Conservation (phyloP, 2,113 vertebrate genomes). For the Coreoperca whiteheadi region DNA sequence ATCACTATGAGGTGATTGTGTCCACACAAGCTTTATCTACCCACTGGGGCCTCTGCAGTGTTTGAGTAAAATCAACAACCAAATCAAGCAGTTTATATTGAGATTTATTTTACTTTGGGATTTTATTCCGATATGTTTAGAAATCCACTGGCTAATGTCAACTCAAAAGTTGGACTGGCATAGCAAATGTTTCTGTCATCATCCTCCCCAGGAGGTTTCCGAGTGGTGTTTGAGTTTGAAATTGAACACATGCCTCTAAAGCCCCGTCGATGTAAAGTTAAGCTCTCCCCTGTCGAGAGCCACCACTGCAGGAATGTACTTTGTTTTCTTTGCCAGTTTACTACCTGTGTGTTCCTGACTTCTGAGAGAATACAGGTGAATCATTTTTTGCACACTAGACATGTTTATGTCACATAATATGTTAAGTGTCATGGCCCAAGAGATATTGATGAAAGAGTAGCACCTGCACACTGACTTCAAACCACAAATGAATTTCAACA, state of each 20-base stretch:
- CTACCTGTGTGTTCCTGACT: slow-evolving; percentile 46
- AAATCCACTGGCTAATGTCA: slow-evolving; percentile 63
- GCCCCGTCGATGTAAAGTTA: slow-evolving; percentile 53
- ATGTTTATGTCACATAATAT: not conserved
- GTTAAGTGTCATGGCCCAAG: not conserved
- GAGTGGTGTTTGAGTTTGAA: slow-evolving; percentile 70
- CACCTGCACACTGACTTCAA: not conserved
- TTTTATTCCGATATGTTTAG: slow-evolving; percentile 74
- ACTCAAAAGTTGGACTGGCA: slow-evolving; percentile 35
- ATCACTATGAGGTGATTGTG: slow-evolving; percentile 39
- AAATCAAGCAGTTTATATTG: slow-evolving; percentile 68
- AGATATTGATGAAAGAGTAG: not conserved
- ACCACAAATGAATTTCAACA: not conserved
- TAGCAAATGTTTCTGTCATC: slow-evolving; percentile 60
- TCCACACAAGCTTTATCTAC: slow-evolving; percentile 41
- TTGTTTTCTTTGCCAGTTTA: slow-evolving; percentile 70
- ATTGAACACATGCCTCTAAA: slow-evolving; percentile 66
- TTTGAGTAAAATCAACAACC: slow-evolving; percentile 68
- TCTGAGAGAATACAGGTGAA: slow-evolving; percentile 30
- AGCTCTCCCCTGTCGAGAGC: slow-evolving; percentile 54
- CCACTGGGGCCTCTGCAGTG: slow-evolving; percentile 28
- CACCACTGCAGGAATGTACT: slow-evolving; percentile 50
- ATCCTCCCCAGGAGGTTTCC: slow-evolving; percentile 41
- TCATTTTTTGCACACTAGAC: not conserved
- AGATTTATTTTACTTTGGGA: slow-evolving; percentile 67